A percentile compares a stretch with the other conserved stretches of the same genome.
Conservation (phyloP, 2,888 invertebrate species). For the Cremastobaeus sp. region DNA sequence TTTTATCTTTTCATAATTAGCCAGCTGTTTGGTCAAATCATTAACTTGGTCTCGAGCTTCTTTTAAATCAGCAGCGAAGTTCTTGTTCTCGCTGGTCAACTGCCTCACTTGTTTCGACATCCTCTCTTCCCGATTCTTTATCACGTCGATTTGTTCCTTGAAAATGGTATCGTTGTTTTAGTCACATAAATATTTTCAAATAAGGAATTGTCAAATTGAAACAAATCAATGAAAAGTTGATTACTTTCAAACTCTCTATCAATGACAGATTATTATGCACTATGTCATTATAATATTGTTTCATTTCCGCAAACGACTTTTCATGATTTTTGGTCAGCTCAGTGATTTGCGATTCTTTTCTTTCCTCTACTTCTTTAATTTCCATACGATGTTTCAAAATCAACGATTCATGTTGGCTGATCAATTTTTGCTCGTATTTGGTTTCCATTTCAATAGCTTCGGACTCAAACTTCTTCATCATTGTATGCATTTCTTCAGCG, state of each 20-base stretch:
- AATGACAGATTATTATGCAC: slow-evolving; percentile 94
- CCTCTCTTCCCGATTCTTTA: slow-evolving; percentile 88
- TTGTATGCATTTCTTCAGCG: slow-evolving; percentile 51
- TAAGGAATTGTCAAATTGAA: neutral
- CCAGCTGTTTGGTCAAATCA: slow-evolving; percentile 86
- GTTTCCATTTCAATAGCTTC: slow-evolving; percentile 84
- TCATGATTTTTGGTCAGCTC: slow-evolving; percentile 90
- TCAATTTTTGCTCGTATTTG: slow-evolving; percentile 87
- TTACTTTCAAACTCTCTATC: slow-evolving; percentile 91
- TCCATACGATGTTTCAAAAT: slow-evolving; percentile 88
- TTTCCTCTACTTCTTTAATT: slow-evolving; percentile 92
- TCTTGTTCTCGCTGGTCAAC: slow-evolving; percentile 85
- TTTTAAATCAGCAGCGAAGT: slow-evolving; percentile 85
- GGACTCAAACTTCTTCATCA: slow-evolving; percentile 81
- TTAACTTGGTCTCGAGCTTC: slow-evolving; percentile 85
- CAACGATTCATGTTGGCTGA: slow-evolving; percentile 85
- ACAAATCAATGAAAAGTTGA: neutral
- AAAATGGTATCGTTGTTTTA: slow-evolving; percentile 3
- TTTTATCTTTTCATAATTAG: slow-evolving; percentile 92
- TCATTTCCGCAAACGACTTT: slow-evolving; percentile 91
- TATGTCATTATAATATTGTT: slow-evolving; percentile 96
- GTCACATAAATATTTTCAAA: slow-evolving; percentile 4
- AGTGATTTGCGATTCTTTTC: slow-evolving; percentile 92
- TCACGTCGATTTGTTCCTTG: slow-evolving; percentile 86
- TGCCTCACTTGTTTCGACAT: slow-evolving; percentile 85